Base-by-base conservation (phyloP, 2,797 vertebrate species). In the Aphelocoma californica region DNA sequence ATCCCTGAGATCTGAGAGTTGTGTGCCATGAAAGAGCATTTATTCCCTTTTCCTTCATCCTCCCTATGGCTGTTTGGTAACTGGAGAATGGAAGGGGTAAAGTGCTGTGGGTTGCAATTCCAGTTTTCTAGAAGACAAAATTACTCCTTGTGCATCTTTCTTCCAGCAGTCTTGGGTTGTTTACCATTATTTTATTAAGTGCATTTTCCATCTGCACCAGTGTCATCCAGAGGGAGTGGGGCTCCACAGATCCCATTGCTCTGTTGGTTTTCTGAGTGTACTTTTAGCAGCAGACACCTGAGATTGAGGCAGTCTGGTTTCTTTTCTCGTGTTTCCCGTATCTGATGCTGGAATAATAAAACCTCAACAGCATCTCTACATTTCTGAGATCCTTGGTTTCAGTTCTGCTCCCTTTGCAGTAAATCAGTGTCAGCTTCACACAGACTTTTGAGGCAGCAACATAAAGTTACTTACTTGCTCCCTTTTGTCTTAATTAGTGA, bases 401-500 rank as follows among this genome's bases (percentile, higher is more conserved):
- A 14, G 31, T 75, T 89, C 71, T 44, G 4, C 64, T 67, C 81
- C 20, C 7, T 66, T 38, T 64, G 60, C 44, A n/a, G 29, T 88
- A 60, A 90, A 70, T 94, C 90, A 85, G 0, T 18, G 54, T 66
- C 54, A 28, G 40, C 92, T 53, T 91, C 80, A 75, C 72, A 7
- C 77, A 57, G 28, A 42, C 47, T 48, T 60, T 45, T 3, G 64
- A 56, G 73, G 42, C 81, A 81, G 85, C 78, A 61, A 47, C 40
- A 19, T 7, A 20, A 61, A 89, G 47, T 81, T 72, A 10, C 36
- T 79, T 42, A 42, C 81, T 82, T 69, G 83, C 38, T 95, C 86
- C n/a, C 57, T 94, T 96, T 95, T 60, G 51, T 92, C 89, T 94
- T 84, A 77, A 92, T 96, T 94, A 78, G 92, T 18, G 3, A 51